Evolutionary conservation across 2,113 vertebrate genomes (phyloP).

Genomic region (Brienomyrus longianalis): DNA sequence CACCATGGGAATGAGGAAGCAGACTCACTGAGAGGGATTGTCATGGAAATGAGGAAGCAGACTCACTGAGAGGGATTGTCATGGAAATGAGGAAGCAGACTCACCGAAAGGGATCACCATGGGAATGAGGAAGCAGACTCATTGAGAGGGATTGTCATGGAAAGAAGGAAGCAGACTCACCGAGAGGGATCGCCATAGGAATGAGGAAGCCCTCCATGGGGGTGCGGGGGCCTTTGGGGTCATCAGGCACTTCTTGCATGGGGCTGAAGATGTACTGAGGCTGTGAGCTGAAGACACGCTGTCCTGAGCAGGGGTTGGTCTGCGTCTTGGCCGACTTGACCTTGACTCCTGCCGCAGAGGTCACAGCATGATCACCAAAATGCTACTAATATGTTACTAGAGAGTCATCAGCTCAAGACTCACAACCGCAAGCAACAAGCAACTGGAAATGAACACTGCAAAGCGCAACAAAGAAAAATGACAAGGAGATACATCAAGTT

Average conservation of each 20-base stretch:
- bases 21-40: neutral
- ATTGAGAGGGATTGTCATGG: neutral
- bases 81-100: constrained; percentile 6
- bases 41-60: neutral
- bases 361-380: neutral
- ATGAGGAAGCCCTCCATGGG: constrained; percentile 63
- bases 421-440: neutral
- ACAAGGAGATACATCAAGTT: neutral
- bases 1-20: neutral
- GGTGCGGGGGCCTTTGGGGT: constrained; percentile 23
- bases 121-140: constrained; percentile 41
- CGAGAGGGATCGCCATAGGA: constrained; percentile 78
- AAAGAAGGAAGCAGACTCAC: constrained; percentile 52
- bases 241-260: constrained; percentile 36
- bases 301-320: constrained; percentile 45
- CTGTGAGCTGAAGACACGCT: constrained; percentile 24
- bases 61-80: neutral
- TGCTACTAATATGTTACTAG: neutral
- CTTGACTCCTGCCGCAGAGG: constrained; percentile 68
- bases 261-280: constrained; percentile 60
- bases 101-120: constrained; percentile 82
- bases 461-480: neutral
- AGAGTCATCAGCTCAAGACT: neutral
- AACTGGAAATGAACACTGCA: neutral
- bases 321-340: constrained; percentile 81